These are phyloP conservation scores for Acrocyrtus sp. DNA, from an alignment of 2,888 invertebrate genomes.

Conservation along the genomic window DNA sequence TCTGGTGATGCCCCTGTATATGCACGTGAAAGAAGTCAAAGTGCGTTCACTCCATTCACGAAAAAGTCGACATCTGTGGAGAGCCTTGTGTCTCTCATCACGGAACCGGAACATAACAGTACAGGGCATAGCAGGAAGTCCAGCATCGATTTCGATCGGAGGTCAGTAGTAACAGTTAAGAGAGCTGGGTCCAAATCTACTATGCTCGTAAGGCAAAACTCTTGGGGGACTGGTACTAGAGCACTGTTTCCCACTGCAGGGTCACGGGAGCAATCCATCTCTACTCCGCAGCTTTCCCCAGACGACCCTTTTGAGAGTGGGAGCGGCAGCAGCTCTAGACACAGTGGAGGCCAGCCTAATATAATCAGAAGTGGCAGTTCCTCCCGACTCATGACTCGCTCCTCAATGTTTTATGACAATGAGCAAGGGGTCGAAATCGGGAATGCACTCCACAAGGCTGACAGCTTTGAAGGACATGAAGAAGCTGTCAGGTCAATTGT, in stretches of 20 bases:
- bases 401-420: slow-evolving; percentile 49
- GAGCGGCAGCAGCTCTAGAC: slow-evolving; percentile 53
- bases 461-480: slow-evolving; percentile 77
- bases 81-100: slow-evolving; percentile 68
- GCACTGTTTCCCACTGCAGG: slow-evolving; percentile 44
- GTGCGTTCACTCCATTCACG: slow-evolving; percentile 45
- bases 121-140: slow-evolving; percentile 69
- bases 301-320: slow-evolving; percentile 59
- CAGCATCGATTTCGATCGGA: slow-evolving; percentile 67
- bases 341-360: slow-evolving; percentile 36
- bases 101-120: slow-evolving; percentile 65
- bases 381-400: slow-evolving; percentile 40
- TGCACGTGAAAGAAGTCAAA: slow-evolving; percentile 31
- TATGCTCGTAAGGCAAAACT: slow-evolving; percentile 52
- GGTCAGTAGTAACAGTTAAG: slow-evolving; percentile 64
- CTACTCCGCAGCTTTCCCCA: slow-evolving; percentile 61
- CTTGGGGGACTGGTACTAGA: slow-evolving; percentile 54
- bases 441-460: slow-evolving; percentile 68
- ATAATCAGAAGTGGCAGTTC: slow-evolving; percentile 45
- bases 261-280: slow-evolving; percentile 53
- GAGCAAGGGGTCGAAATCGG: slow-evolving; percentile 51
- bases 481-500: slow-evolving; percentile 76
- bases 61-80: slow-evolving; percentile 70
- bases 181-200: slow-evolving; percentile 60
- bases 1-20: slow-evolving; percentile 48